Conservation (phyloP, 2,113 vertebrate genomes). For the Varanus salvator region DNA sequence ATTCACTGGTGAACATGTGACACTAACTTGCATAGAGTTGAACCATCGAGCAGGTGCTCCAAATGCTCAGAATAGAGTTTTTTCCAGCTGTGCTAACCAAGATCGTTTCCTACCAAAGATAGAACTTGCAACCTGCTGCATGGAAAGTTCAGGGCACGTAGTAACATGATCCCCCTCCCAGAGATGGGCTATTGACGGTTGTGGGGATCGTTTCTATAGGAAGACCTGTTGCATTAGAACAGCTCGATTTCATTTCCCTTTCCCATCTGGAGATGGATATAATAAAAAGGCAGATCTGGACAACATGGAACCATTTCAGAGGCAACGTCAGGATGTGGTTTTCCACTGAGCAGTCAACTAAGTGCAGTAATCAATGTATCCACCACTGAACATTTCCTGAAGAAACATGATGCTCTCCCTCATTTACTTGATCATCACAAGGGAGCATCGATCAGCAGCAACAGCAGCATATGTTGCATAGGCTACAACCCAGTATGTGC, state of each 20-base stretch:
- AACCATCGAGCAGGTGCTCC: background rate
- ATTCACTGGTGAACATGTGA: background rate
- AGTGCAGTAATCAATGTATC: constrained; percentile 62
- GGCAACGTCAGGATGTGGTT: constrained; percentile 22
- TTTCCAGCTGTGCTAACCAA: background rate
- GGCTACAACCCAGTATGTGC: constrained; percentile 45
- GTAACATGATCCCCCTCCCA: background rate
- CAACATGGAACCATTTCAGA: constrained; percentile 42
- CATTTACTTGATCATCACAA: constrained; percentile 68
- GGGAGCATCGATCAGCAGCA: constrained; percentile 68
- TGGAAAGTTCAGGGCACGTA: too few species aligned
- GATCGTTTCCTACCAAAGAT: background rate
- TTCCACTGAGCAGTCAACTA: constrained; percentile 55
- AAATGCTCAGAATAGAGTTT: background rate
- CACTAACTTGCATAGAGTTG: background rate
- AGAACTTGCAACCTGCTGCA: background rate
- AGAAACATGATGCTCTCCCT: constrained; percentile 70
- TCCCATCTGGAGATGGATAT: background rate
- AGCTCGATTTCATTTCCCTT: background rate
- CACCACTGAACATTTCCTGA: constrained; percentile 64
- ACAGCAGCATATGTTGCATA: constrained; percentile 36
- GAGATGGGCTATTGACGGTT: background rate
- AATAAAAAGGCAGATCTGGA: constrained; percentile 41
- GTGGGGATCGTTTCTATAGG: rapidly evolving
- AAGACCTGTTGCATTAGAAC: background rate